Evolutionary conservation across 2,797 vertebrate species (phyloP), one percentile per base, ranked within the genome.

Genomic region (Tokudaia tokunoshimensis): DNA sequence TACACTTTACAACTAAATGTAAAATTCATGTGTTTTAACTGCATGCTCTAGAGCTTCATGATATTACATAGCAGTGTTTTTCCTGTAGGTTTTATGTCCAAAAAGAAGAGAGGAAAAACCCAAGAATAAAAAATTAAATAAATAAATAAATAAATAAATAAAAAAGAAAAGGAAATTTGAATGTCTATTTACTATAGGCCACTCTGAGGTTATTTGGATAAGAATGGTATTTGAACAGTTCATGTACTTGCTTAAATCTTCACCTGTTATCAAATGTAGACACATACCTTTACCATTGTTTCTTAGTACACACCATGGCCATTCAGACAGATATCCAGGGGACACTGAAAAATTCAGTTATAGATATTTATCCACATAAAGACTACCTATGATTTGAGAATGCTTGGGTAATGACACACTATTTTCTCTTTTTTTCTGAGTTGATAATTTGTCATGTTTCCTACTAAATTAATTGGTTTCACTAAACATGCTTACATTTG

Each of bases 391-490:
- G 59, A 34, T n/a, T 92, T n/a, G 22, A 13, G 29, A 59, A 61
- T 61, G 22, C 65, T 67, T 94, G 14, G 52, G 24, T 55, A 91
- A 57, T 2, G 67, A 31, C 3, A 67, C 82, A 65, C 6, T 10
- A 37, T 72, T 70, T 91, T 91, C 14, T 24, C 34, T 70, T 95
- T 44, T 96, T 55, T 19, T 94, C 19, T 85, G 37, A 80, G 83
- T 87, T 55, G 93, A 92, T n/a, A 29, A 13, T 29, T 74, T 86
- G 29, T 61, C 78, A 19, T 80, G 1, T 74, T 80, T 74, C 4
- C 11, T 52, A 47, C 37, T 85, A n/a, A 20, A 75, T 44, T 78
- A n/a, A 14, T 75, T 91, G 67, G 41, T 81, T 22, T 93, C 14
- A 47, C 59, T 87, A 92, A 89, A 57, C 6, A 79, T 63, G 13